A percentile compares a stretch with the other conserved stretches of the same genome.
Evolutionary conservation across 2,797 vertebrate species (phyloP).

Genomic region (Emys orbicularis): DNA sequence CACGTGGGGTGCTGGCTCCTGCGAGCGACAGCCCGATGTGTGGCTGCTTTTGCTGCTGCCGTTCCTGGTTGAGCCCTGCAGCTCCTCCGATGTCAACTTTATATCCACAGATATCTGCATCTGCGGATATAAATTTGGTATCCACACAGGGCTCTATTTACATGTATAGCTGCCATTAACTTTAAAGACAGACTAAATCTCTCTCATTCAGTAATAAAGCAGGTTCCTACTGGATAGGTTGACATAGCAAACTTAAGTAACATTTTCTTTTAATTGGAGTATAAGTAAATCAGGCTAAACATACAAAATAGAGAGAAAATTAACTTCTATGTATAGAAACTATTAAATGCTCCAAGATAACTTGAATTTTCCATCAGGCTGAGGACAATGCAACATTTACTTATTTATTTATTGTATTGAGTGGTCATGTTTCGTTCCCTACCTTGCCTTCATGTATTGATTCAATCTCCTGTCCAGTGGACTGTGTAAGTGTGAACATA

Average conservation of each 20-base stretch:
- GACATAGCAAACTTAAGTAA: slow-evolving; percentile 42
- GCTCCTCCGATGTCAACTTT: no score
- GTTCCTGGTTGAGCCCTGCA: no score
- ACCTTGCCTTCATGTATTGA: slow-evolving; percentile 56
- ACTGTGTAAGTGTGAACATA: slow-evolving; percentile 48
- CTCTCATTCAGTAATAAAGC: slow-evolving; percentile 35
- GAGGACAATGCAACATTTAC: slow-evolving; percentile 6
- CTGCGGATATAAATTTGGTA: no score
- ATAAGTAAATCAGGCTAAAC: slow-evolving; percentile 42
- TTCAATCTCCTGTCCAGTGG: slow-evolving; percentile 56
- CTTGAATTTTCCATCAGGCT: slow-evolving; percentile 63
- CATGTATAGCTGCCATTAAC: neutral
- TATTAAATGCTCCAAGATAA: slow-evolving; percentile 51
- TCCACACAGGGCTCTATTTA: neutral
- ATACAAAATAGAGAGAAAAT: slow-evolving; percentile 50
- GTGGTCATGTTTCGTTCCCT: slow-evolving; percentile 51
- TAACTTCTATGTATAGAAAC: slow-evolving; percentile 34
- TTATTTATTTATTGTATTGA: slow-evolving; percentile 41
- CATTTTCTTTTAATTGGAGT: slow-evolving; percentile 65
- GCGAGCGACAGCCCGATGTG: no score
- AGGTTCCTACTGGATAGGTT: slow-evolving; percentile 11
- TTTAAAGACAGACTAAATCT: slow-evolving; percentile 36
- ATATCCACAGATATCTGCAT: no score
- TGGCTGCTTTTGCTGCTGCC: no score
- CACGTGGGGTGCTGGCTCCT: no score